Conservation (phyloP, 2,888 invertebrate species). For the Hipparchia semele region DNA sequence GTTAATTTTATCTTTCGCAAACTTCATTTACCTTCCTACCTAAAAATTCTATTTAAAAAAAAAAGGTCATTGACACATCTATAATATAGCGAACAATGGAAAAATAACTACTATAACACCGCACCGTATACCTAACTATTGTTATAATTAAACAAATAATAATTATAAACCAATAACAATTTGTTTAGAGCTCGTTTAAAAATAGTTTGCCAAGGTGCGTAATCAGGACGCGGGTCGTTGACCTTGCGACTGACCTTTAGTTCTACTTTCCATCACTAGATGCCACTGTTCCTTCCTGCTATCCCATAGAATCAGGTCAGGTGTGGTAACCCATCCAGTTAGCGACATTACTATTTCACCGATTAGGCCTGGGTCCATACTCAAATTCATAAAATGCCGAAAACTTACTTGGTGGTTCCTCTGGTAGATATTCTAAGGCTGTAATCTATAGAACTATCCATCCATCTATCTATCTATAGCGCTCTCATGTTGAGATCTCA, state of each 20-base stretch:
- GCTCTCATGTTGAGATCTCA: too few species aligned
- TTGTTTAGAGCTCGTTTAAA: constrained; percentile 43
- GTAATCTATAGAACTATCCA: too few species aligned
- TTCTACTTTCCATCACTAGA: constrained; percentile 47
- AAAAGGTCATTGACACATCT: background rate
- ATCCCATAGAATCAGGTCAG: too few species aligned
- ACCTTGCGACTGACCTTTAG: constrained; percentile 46
- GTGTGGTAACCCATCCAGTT: too few species aligned
- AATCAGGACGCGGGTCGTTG: constrained; percentile 47
- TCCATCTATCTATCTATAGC: too few species aligned
- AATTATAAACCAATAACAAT: constrained; percentile 39
- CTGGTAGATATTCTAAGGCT: too few species aligned
- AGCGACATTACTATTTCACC: too few species aligned
- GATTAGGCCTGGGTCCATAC: too few species aligned
- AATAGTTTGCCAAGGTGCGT: constrained; percentile 48
- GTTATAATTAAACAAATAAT: constrained; percentile 41
- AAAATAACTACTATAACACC: background rate
- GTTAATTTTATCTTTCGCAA: too few species aligned
- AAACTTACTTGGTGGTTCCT: too few species aligned
- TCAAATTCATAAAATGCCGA: too few species aligned
- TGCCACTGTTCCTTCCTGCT: constrained; percentile 48
- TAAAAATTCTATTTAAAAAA: background rate
- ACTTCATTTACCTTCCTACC: too few species aligned
- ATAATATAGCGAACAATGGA: background rate
- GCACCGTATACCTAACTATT: constrained; percentile 9